phyloP scores from a whole-genome alignment of 2,888 invertebrate species.

The Dryomyza anilis region DNA sequence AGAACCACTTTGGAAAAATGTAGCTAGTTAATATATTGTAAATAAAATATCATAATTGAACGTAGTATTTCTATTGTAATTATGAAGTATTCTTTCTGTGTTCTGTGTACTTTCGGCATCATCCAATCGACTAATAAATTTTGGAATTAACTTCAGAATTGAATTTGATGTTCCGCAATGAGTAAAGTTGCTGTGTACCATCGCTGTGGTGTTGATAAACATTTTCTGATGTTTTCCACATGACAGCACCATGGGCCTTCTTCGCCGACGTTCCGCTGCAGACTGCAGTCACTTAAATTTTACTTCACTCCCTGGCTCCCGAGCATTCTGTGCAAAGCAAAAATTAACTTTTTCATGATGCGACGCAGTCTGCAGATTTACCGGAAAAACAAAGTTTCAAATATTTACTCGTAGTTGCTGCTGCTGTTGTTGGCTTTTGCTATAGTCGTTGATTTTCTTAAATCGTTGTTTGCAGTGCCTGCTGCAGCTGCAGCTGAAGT shows the following conservation, averaged over 20 bases:
- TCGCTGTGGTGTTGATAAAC: no score
- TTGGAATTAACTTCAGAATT: no score
- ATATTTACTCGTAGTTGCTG: slow-evolving; percentile 10
- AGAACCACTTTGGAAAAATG: no score
- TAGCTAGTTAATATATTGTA: no score
- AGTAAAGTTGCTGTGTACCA: not conserved
- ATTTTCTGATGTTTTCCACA: not conserved
- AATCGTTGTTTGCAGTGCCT: slow-evolving; percentile 1
- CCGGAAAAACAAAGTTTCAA: slow-evolving; percentile 14
- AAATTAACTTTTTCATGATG: slow-evolving; percentile 17
- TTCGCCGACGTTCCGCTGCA: not conserved
- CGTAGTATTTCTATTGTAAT: no score
- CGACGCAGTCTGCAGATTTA: not conserved
- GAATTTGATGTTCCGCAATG: no score
- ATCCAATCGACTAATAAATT: no score
- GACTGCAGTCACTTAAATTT: slow-evolving; percentile 8
- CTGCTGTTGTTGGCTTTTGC: not conserved
- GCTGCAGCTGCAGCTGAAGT: slow-evolving; percentile 7
- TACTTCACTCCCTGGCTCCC: not conserved
- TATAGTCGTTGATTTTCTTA: not conserved
- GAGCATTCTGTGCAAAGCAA: slow-evolving; percentile 5
- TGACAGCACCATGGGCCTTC: not conserved
- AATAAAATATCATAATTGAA: no score
- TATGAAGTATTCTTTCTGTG: no score
- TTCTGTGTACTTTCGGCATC: no score